Evolutionary conservation across 2,797 vertebrate genomes (phyloP), one percentile per base, ranked within the genome.

Genomic region (Danio albolineatus): DNA sequence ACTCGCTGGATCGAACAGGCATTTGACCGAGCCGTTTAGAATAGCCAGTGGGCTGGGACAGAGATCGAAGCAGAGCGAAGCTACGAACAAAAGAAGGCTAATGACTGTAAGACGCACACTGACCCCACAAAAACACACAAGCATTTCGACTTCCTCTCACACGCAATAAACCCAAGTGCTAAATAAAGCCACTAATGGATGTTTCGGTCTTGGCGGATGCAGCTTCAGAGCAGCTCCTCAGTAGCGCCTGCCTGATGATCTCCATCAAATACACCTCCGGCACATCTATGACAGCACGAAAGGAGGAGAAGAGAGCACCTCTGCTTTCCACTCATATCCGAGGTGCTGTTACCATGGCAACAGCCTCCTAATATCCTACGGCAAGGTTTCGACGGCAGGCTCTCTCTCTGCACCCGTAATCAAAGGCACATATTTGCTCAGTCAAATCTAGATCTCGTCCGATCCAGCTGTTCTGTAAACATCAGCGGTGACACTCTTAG

Each of bases 271-370:
- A 83, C 75, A 80, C 85, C 79, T 85, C 74, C 43, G 41, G 71
- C 59, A 66, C 60, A 84, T 62, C 80, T 75, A 80, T 80, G 77
- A 84, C 82, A 72, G 80, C 82, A 78, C 71, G 78, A 75, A 80
- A 75, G 38, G 67, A 64, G 67, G 61, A 80, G 78, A 80, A 71
- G 74, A 77, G 72, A 70, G 51, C 75, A 85, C 86, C 82, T 84
- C 85, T 76, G 61, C 82, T 74, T 81, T 81, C 71, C 67, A 73
- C 80, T 82, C 81, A 69, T 76, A 75, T 80, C 67, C 67, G 46
- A 81, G 82, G 82, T 81, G 51, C 72, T 79, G 82, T 85, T 83
- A 81, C 86, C 76, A 85, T 87, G 80, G 84, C 84, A 84, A 87
- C 86, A 82, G 78, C 82, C 86, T 81, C 71, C 84, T 76, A 77